Conservation (phyloP, 2,888 invertebrate species). For the Ormyrus nitidulus region DNA sequence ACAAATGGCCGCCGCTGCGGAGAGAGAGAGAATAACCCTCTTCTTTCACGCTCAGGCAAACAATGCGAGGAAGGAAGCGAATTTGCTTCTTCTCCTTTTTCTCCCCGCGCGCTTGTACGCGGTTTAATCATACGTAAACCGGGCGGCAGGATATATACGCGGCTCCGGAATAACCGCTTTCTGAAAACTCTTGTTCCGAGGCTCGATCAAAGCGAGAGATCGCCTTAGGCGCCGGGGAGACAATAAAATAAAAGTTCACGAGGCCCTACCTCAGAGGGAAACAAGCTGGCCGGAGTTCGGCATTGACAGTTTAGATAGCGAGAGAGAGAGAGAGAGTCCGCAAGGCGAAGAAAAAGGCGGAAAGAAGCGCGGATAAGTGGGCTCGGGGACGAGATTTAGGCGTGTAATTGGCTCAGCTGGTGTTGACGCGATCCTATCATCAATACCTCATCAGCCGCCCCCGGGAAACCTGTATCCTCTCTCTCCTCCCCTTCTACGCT, state of each 20-base stretch:
- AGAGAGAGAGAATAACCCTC: neutral
- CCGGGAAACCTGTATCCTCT: conserved; percentile 73
- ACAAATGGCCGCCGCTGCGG: conserved; percentile 16
- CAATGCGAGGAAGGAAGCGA: conserved; percentile 48
- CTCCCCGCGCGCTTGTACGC: neutral
- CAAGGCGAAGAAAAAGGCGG: neutral
- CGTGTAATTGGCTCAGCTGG: conserved; percentile 82
- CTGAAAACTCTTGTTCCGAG: no score
- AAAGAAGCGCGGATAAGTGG: neutral
- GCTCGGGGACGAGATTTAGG: conserved; percentile 69
- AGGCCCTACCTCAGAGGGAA: conserved; percentile 15
- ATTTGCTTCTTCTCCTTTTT: conserved; percentile 39
- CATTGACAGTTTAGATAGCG: neutral
- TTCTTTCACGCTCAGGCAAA: conserved; percentile 47
- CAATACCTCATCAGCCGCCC: conserved; percentile 80
- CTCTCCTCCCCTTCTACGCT: neutral
- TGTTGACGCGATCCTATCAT: conserved; percentile 80
- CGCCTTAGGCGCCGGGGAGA: neutral
- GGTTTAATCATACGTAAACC: conserved; percentile 23
- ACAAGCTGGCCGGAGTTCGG: neutral
- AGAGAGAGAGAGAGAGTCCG: no score
- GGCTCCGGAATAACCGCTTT: neutral
- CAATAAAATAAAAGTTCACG: conserved; percentile 36
- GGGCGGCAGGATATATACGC: neutral
- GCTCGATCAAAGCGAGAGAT: neutral